phyloP scores from a whole-genome alignment of 2,113 vertebrate genomes.

The Etia nguti region DNA sequence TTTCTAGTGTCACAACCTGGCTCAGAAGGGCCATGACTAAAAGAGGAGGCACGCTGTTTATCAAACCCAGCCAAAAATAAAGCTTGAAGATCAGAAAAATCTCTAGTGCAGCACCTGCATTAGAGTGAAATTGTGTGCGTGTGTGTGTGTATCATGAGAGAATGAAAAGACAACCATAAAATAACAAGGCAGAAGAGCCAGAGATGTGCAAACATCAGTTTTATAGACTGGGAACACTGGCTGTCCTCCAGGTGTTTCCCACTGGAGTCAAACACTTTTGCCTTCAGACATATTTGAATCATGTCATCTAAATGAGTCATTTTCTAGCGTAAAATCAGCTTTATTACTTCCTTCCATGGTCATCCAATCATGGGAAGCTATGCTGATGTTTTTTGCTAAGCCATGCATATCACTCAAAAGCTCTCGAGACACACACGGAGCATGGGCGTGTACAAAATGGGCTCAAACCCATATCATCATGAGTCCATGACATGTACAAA shows the following conservation, averaged over 20 bases:
- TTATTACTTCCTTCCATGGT: not conserved
- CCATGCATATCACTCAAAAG: not conserved
- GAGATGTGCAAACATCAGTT: not conserved
- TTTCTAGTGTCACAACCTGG: not conserved
- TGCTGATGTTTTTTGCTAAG: not conserved
- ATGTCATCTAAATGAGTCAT: not conserved
- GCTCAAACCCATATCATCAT: not conserved
- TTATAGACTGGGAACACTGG: not conserved
- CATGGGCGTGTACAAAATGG: not conserved
- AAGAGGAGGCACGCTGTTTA: fast-evolving
- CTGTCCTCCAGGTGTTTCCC: not conserved
- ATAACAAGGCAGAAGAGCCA: not conserved
- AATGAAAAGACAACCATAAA: not conserved
- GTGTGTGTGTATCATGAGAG: not conserved
- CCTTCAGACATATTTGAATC: not conserved
- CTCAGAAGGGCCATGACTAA: not conserved
- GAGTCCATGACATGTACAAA: not conserved
- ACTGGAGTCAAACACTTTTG: not conserved
- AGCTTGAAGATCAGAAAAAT: not conserved
- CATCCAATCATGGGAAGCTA: not conserved
- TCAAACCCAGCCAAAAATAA: not conserved
- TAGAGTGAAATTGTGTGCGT: not conserved
- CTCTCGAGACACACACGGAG: not conserved
- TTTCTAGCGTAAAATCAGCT: not conserved
- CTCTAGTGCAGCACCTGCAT: not conserved